Percentiles rank a stretch among this genome's conserved stretches.
phyloP scores from a whole-genome alignment of 2,113 vertebrate genomes.

The Psettodes erumei region DNA sequence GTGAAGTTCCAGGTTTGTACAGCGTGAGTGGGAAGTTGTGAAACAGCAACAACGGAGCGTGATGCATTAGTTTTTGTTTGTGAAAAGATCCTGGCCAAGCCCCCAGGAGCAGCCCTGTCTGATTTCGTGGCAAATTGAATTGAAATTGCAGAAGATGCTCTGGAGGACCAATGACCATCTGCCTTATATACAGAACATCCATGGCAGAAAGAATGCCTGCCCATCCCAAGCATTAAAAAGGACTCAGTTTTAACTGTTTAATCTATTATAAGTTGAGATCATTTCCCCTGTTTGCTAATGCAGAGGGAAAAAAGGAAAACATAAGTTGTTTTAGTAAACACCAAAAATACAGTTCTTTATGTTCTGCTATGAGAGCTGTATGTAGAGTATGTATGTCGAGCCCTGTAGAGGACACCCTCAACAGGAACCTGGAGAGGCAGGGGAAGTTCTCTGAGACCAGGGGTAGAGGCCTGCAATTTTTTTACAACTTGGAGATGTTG shows the following conservation, averaged over 20 bases:
- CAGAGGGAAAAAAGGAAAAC: background rate
- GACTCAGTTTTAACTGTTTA: background rate
- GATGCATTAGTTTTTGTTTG: background rate
- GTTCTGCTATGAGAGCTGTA: too few relatives aligned
- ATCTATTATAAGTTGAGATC: background rate
- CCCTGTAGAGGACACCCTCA: too few relatives aligned
- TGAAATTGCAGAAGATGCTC: background rate
- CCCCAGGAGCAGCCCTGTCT: background rate
- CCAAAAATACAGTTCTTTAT: background rate
- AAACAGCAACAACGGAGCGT: background rate
- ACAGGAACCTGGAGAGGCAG: background rate
- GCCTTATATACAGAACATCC: background rate
- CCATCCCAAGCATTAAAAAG: background rate
- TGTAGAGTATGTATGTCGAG: too few relatives aligned
- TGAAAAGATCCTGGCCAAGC: background rate
- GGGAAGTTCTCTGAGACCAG: background rate
- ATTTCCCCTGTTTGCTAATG: background rate
- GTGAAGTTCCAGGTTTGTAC: too few relatives aligned
- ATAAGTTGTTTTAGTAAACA: background rate
- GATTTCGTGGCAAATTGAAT: background rate
- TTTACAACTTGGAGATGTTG: background rate
- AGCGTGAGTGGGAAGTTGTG: too few relatives aligned
- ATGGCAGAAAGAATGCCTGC: background rate
- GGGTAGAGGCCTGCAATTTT: background rate
- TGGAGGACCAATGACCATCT: background rate